These are phyloP conservation scores for Drosophila mercatorum DNA, from an alignment of 2,888 invertebrate genomes.

Conservation along the genomic window DNA sequence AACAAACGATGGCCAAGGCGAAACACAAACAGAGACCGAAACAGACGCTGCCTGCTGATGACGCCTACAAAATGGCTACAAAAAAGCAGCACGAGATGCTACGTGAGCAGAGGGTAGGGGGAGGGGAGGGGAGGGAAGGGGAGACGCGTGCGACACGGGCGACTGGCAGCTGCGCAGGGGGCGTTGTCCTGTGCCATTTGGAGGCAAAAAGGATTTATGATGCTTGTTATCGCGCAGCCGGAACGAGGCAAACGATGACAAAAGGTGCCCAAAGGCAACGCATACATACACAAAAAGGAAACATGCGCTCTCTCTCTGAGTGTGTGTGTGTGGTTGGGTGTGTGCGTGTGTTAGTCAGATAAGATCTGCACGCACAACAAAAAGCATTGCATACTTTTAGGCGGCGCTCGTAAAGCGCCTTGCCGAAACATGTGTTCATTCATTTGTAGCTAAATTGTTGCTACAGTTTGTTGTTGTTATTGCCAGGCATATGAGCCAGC, in stretches of 20 bases:
- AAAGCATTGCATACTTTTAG: constrained; percentile 61
- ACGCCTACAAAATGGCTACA: constrained; percentile 55
- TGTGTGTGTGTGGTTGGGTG: constrained; percentile 3
- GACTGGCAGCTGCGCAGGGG: constrained; percentile 4
- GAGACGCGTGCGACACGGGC: background rate
- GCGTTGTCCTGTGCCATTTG: constrained; percentile 62
- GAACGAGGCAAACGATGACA: constrained; percentile 74
- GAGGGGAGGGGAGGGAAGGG: background rate
- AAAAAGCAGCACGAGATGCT: constrained; percentile 30
- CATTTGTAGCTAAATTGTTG: constrained; percentile 64
- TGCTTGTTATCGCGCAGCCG: constrained; percentile 76
- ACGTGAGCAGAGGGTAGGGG: background rate
- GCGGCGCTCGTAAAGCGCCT: constrained; percentile 43
- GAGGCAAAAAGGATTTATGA: constrained; percentile 77
- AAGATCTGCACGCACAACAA: constrained; percentile 60
- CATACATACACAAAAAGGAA: constrained; percentile 32
- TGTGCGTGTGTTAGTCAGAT: constrained; percentile 51
- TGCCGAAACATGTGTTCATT: constrained; percentile 69
- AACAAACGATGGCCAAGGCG: constrained; percentile 73
- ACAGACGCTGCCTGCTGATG: constrained; percentile 32
- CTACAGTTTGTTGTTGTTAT: constrained; percentile 14
- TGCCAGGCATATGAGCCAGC: constrained; percentile 25
- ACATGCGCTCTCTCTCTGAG: background rate
- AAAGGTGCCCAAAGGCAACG: constrained; percentile 64
- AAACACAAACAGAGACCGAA: constrained; percentile 54